Base-by-base conservation (phyloP, 2,113 vertebrate species). In the Acrocephalus arundinaceus region DNA sequence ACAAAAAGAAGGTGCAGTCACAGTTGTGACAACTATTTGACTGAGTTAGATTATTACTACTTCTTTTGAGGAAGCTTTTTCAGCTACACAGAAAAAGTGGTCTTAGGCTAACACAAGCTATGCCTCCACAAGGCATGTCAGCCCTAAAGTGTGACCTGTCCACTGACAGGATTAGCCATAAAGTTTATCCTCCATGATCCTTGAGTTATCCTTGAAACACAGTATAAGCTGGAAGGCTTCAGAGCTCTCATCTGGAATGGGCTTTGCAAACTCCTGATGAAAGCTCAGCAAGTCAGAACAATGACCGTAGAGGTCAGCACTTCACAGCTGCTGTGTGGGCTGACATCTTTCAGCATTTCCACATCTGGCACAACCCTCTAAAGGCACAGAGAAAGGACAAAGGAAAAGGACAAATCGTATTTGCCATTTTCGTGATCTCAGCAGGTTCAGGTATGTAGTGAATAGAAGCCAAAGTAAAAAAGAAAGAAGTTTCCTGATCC, bases 281-380 rank as follows among this genome's bases (percentile, higher is more conserved):
- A 72, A 87, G 33, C 51, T 77, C 80, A 84, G 30, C 43, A 51
- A 48, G 31, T 15, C 70, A 66, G n/a, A 92, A 71, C 18, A 54
- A 63, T 3, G 21, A 21, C 6, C 9, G 2, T 1, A 48, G 61
- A 59, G 22, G 23, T 71, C n/a, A 43, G 35, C 1, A 1, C 46
- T 85, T 55, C 62, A 72, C 28, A 94, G 39, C 35, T 85, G 18
- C 35, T 3, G 2, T 16, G 25, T 33, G 68, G 43, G 33, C 11
- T 63, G 45, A 39, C 48, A 51, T 57, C 5, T 48, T 13, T 23
- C 76, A 74, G 31, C 65, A n/a, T 51, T 66, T 80, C 71, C 59
- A 68, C n/a, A n/a, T 11, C 57, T 72, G 61, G 33, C 23, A 1
- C 5, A 43, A 46, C 33, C 9, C 48, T 78, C 41, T 41, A 37